phyloP scores from a whole-genome alignment of 2,888 invertebrate genomes.

The Plagodis dolabraria region DNA sequence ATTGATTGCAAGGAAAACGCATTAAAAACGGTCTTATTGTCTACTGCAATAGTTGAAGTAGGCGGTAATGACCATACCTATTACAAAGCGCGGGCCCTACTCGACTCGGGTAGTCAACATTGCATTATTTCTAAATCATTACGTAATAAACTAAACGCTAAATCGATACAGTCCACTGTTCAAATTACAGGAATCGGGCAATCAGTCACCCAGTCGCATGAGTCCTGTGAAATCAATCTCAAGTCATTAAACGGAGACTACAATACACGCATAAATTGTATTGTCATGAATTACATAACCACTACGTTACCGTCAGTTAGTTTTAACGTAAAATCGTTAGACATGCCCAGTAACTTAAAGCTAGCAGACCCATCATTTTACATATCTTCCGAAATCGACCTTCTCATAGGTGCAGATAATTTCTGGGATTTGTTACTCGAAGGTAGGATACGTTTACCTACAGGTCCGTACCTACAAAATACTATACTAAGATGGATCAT shows the following conservation, averaged over 20 bases:
- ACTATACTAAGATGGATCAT: constrained; percentile 7
- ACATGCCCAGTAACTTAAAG: constrained; percentile 1
- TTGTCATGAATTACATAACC: not conserved
- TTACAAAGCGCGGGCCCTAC: too few relatives aligned
- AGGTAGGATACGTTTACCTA: not conserved
- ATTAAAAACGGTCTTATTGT: too few relatives aligned
- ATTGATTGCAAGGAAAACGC: too few relatives aligned
- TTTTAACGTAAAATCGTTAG: not conserved
- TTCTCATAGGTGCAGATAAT: not conserved
- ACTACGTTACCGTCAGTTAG: not conserved
- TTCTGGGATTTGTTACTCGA: constrained; percentile 6
- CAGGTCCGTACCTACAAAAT: constrained; percentile 5
- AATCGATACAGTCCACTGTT: too few relatives aligned
- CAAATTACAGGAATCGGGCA: too few relatives aligned
- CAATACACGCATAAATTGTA: not conserved
- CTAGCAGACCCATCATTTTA: constrained; percentile 2
- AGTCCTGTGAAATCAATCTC: not conserved
- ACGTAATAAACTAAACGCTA: too few relatives aligned
- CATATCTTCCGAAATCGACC: not conserved
- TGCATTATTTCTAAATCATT: too few relatives aligned
- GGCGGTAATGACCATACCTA: too few relatives aligned
- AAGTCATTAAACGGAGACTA: not conserved
- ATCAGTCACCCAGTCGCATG: not conserved
- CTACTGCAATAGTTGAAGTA: too few relatives aligned
- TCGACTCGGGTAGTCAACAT: too few relatives aligned